Evolutionary conservation across 2,797 vertebrate genomes (phyloP).

Genomic region (Chiloscyllium punctatum): DNA sequence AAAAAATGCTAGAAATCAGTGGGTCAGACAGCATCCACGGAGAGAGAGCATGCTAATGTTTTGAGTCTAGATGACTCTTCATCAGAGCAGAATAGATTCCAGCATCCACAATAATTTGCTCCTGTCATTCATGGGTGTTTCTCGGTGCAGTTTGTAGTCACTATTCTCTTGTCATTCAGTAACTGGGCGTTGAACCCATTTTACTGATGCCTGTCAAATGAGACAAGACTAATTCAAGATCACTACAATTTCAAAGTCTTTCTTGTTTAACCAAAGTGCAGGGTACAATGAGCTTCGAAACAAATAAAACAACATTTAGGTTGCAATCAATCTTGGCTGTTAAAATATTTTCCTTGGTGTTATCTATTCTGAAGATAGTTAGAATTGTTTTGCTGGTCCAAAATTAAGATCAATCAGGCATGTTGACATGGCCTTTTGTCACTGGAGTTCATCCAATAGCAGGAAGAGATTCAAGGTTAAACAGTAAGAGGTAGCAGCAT

Average conservation of each 20-base stretch:
- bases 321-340: background rate
- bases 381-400: background rate
- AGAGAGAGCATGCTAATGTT: no score
- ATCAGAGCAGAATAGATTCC: no score
- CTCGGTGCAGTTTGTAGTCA: background rate
- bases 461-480: background rate
- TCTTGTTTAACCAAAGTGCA: background rate
- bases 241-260: background rate
- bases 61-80: no score
- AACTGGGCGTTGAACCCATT: background rate
- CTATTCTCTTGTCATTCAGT: background rate
- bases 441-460: background rate
- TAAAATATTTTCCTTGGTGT: background rate
- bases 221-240: background rate
- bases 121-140: background rate
- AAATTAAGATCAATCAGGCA: background rate
- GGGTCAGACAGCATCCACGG: no score
- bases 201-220: background rate
- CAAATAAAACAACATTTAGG: background rate
- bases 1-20: no score
- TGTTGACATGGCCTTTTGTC: conserved; percentile 2
- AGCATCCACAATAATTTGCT: no score
- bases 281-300: background rate
- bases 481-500: background rate
- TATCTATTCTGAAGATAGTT: background rate